Evolutionary conservation across 2,797 vertebrate species (phyloP), one percentile per base, ranked within the genome.

Genomic region (Cetoscarus ocellatus): DNA sequence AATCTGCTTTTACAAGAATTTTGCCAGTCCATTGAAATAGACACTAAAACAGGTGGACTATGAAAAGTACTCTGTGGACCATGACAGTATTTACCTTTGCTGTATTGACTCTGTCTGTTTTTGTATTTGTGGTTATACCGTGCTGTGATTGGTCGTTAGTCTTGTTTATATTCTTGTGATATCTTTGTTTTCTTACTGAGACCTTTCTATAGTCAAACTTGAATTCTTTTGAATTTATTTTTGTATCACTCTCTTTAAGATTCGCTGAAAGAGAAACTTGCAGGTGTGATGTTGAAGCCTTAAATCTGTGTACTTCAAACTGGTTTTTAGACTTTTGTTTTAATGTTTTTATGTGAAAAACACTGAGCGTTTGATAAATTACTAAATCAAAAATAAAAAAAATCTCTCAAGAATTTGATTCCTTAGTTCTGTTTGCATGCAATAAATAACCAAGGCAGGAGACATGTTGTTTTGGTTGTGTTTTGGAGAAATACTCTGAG

Each of bases 161-260:
- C 55, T 53, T 19, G 18, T 88, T 84, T 84, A 6, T 85, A 84
- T 75, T 48, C 44, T 80, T 43, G 14, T 79, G 53, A 43, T 3
- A 0, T 63, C 48, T 57, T 75, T 64, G 40, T 79, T 87, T 92
- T 87, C 63, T 67, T 76, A 85, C 62, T 15, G 62, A 84, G 47
- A 79, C 61, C 68, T 87, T 90, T 90, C 68, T 61, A 79, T 69
- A 62, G 74, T 49, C 67, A 86, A 86, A 84, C 84, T 86, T 90
- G 63, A 91, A 82, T 90, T 80, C 56, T 86, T 88, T 89, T 79
- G 27, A 51, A 74, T 79, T 85, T 80, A 73, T 90, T 93, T 91
- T 88, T 92, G 64, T 89, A 86, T 84, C 66, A 75, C 73, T 86
- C 72, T 80, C 76, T 88, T 61, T 86, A 70, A 75, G 69, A 64